Base-by-base conservation (phyloP, 2,797 vertebrate genomes). In the Thripadectes ignobilis region DNA sequence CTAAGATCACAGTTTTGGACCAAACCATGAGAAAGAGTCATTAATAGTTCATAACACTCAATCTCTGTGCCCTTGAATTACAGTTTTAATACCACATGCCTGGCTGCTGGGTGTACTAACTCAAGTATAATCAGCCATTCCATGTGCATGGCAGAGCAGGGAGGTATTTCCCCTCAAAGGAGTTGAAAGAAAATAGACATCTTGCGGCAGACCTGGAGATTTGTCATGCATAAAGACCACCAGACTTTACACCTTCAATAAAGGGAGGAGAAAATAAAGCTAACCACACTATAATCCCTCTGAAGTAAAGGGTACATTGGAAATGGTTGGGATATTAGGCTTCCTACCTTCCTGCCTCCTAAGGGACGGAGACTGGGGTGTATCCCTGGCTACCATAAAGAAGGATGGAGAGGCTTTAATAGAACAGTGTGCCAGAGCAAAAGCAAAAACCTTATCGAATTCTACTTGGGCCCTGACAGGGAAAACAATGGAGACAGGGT, bases 241-340 rank as follows among this genome's bases (percentile, higher is more conserved):
- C 7, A 49, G 51, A 48, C 10, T 54, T 68, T 89, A n/a, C 16
- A 80, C 41, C 24, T 80, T 75, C 41, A 54, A 29, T 74, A 51
- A 55, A 88, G 27, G 10, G 66, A 88, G 39, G 24, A 72, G 54
- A 88, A 65, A 80, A 85, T 41, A 80, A 88, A 95, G 57, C 6
- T 24, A 68, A 62, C 45, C 17, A 16, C 4, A 32, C 27, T 81
- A 73, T 77, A 74, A 73, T 45, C 14, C 15, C 18, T 65, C 51
- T 58, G 36, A 63, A 71, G n/a, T 45, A 71, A 85, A 80, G 39
- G 6, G 14, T 10, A 8, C 32, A 15, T 6, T 89, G 52, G 39
- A 91, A 91, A 41, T 15, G 39, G 6, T 23, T 65, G 46, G 38
- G 20, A 52, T 63, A 0, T 49, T 49, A 32, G n/a, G 16, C 32